Percentiles rank a stretch among this genome's conserved stretches.
Conservation (phyloP, 2,888 invertebrate species). For the Odontocolon sp. region DNA sequence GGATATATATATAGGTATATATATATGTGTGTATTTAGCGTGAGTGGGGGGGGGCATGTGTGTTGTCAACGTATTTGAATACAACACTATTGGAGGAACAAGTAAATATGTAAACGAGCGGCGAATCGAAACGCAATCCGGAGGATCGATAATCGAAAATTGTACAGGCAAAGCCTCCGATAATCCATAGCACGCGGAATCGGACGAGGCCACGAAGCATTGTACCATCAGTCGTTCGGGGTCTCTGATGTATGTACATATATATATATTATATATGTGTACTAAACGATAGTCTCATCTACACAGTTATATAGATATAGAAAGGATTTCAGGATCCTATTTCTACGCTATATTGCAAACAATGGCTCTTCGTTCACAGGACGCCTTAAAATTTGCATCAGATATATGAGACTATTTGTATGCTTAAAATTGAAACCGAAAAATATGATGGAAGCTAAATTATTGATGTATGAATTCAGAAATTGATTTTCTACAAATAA, state of each 20-base stretch:
- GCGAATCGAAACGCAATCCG: constrained; percentile 30
- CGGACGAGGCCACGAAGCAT: constrained; percentile 23
- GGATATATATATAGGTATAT: too few relatives aligned
- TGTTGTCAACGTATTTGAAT: not conserved
- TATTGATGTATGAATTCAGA: too few relatives aligned
- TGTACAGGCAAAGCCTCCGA: constrained; percentile 15
- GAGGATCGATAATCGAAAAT: constrained; percentile 39
- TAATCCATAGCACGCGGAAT: constrained; percentile 39
- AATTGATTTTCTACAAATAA: too few relatives aligned
- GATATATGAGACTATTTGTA: too few relatives aligned
- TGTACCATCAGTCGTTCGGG: not conserved
- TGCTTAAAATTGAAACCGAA: too few relatives aligned
- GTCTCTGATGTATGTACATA: not conserved
- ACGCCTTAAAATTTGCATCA: too few relatives aligned
- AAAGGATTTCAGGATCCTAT: too few relatives aligned
- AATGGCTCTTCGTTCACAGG: too few relatives aligned
- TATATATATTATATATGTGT: constrained; percentile 6
- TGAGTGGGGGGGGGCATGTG: too few relatives aligned
- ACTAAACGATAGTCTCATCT: not conserved
- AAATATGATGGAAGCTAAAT: too few relatives aligned
- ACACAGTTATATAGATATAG: not conserved
- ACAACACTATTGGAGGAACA: not conserved
- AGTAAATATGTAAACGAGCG: not conserved
- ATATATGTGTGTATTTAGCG: too few relatives aligned
- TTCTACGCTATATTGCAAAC: too few relatives aligned